These are phyloP conservation scores for Leucophora obtusa DNA, from an alignment of 2,888 invertebrate genomes.

Conservation along the genomic window DNA sequence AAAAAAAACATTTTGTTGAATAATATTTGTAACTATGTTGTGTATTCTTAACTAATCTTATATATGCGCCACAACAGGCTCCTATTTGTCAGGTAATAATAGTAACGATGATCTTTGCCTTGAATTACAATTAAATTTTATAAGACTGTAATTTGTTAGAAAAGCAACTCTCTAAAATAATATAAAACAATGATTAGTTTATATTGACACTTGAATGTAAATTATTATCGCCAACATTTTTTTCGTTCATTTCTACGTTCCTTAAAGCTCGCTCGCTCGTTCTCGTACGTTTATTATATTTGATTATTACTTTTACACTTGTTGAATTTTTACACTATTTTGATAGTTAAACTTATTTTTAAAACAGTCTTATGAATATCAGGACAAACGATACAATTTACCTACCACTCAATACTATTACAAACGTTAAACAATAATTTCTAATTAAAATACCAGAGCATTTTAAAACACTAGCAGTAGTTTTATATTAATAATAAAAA, in stretches of 20 bases:
- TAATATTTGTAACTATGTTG: slow-evolving; percentile 48
- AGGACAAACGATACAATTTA: slow-evolving; percentile 7
- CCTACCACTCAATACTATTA: not conserved
- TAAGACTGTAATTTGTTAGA: slow-evolving; percentile 62
- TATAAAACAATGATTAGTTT: slow-evolving; percentile 52
- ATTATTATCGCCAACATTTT: slow-evolving; percentile 44
- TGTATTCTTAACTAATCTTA: slow-evolving; percentile 56
- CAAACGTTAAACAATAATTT: slow-evolving; percentile 8
- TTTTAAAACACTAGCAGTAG: not conserved
- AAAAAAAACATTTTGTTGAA: slow-evolving; percentile 37
- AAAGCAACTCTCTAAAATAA: slow-evolving; percentile 51
- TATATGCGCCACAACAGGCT: slow-evolving; percentile 72
- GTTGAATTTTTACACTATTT: slow-evolving; percentile 21
- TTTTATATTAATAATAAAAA: not conserved
- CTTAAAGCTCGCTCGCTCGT: slow-evolving; percentile 48
- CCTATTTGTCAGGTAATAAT: slow-evolving; percentile 79
- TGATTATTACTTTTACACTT: slow-evolving; percentile 24
- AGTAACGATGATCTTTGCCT: slow-evolving; percentile 56
- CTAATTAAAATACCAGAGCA: not conserved
- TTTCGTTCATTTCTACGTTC: slow-evolving; percentile 43
- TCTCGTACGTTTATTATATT: slow-evolving; percentile 50
- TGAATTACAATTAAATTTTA: slow-evolving; percentile 33
- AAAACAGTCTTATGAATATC: slow-evolving; percentile 5
- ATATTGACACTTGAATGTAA: slow-evolving; percentile 63
- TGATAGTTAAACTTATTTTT: slow-evolving; percentile 1